Base-by-base conservation (phyloP, 2,113 vertebrate genomes). In the Colaptes auratus region DNA sequence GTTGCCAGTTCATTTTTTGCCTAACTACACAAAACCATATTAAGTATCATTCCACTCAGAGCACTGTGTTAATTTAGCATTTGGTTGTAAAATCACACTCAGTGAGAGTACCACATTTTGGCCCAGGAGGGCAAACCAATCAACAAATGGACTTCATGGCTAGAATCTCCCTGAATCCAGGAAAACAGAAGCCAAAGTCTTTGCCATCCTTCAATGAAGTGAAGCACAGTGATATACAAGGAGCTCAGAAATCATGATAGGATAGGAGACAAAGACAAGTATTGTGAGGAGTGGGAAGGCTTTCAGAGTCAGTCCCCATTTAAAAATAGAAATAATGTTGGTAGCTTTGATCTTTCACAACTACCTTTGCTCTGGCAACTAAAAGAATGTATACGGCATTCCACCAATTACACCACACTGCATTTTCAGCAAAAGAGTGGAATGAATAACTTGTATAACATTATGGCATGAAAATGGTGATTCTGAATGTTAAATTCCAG, bases 141-240 rank as follows among this genome's bases (percentile, higher is more conserved):
- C 53, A 83, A 50, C 74, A 94, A 92, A 93, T n/a, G 44, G 71
- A 89, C 92, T 89, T 91, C 39, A 77, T 72, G 44, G 58, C 64
- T 36, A 67, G 36, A 48, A 91, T 33, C 65, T 82, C 16, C 59
- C 42, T 55, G 72, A 91, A 82, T 35, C 5, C 4, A 81, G 39
- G 90, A 86, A 67, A 86, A 36, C 66, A 72, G 33, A 86, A 75
- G 19, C 46, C 24, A 1, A 5, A 28, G 50, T 35, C 52, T 90
- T 75, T 82, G 60, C 21, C 82, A 73, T 28, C 15, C 28, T 85
- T 64, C 61, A 93, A 9, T 18, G 72, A 95, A 84, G 19, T 33
- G 31, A 75, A 89, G 36, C 28, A 55, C 19, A 61, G n/a, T 8
- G 31, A 71, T n/a, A 67, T 0, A 53, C 27, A 63, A 15, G 2